These are phyloP conservation scores for Bothrops jararaca DNA, from an alignment of 2,113 vertebrate species.

Conservation along the genomic window DNA sequence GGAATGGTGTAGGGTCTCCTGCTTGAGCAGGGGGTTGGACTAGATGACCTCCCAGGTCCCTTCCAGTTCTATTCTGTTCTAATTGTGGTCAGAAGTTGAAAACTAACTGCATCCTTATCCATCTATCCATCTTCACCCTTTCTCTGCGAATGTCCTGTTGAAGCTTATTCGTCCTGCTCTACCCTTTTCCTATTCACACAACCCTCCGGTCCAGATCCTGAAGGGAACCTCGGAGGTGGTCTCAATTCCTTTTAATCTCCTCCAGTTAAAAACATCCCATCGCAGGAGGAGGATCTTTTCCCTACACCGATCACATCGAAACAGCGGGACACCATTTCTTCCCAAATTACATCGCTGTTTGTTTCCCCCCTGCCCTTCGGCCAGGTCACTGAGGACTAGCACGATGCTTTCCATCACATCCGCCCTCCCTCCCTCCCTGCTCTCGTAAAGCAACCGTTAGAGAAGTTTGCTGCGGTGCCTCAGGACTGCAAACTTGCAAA, in stretches of 20 bases:
- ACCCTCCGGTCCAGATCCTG: background rate
- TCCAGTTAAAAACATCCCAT: background rate
- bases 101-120: too few species aligned
- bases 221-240: background rate
- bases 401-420: background rate
- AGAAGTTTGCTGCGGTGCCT: background rate
- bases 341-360: background rate
- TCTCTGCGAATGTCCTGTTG: background rate
- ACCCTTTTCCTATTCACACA: background rate
- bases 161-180: background rate
- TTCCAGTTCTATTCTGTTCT: too few species aligned
- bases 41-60: too few species aligned
- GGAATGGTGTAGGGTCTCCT: too few species aligned
- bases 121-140: background rate
- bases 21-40: too few species aligned
- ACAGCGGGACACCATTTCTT: background rate
- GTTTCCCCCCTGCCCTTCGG: background rate
- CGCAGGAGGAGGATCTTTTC: background rate
- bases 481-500: background rate
- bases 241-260: background rate
- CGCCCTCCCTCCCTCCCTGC: background rate
- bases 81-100: too few species aligned
- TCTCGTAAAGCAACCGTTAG: too few species aligned
- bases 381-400: background rate
- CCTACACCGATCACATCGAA: background rate